A percentile compares a stretch with the other conserved stretches of the same genome.
These are phyloP conservation scores for Globicephala melas DNA, from an alignment of 2,113 vertebrate species.

Conservation along the genomic window DNA sequence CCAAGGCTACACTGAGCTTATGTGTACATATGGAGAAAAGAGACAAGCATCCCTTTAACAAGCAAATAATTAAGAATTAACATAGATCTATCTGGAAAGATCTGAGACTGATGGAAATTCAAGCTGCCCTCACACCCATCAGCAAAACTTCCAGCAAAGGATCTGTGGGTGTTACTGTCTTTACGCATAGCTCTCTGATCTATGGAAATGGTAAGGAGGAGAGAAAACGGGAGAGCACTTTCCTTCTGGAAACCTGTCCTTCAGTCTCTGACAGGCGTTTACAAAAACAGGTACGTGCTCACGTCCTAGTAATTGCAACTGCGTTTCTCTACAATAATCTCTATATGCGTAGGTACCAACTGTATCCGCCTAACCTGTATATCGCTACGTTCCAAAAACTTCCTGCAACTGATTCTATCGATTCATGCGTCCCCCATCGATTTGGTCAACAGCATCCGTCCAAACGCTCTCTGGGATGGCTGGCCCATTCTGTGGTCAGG, in stretches of 20 bases:
- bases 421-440: neutral
- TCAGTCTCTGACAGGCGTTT: neutral
- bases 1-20: neutral
- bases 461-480: neutral
- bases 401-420: too few relatives aligned
- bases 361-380: neutral
- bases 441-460: neutral
- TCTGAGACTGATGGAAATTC: neutral
- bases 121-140: neutral
- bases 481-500: neutral
- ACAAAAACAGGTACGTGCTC: neutral
- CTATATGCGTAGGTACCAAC: neutral
- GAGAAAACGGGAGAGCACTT: accelerated
- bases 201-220: neutral
- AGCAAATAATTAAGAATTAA: neutral
- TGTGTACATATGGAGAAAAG: neutral
- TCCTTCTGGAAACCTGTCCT: neutral
- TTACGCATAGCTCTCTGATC: neutral
- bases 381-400: neutral
- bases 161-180: neutral
- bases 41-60: neutral
- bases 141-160: neutral
- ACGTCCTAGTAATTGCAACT: neutral
- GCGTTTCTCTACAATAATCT: neutral
- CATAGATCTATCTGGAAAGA: neutral